Base-by-base conservation (phyloP, 2,888 invertebrate genomes). In the Atherix ibis region DNA sequence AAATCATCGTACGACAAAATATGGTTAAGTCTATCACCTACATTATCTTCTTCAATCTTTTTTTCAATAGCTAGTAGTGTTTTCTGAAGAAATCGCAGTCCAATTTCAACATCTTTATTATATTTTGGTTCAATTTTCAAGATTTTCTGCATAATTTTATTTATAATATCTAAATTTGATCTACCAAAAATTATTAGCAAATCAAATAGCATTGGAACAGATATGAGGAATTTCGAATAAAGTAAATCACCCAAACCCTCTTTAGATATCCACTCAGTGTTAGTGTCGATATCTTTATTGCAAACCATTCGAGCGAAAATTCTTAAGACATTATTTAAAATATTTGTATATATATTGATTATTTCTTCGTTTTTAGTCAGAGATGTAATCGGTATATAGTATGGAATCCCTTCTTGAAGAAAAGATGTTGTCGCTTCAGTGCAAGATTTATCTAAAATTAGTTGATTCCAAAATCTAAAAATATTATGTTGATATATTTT, bases 181-280 rank as follows among this genome's bases (percentile, higher is more conserved):
- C 67, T 65, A 0, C 80, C 82, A 45, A 81, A 84, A 6, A 81
- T 63, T 26, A 76, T 66, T 49, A 82, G 76, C 9, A 87, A 54
- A 52, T 87, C 87, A 62, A 83, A 73, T 33, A 88, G 57, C 49
- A 81, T 76, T 0, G 87, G 82, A 42, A 87, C 67, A n/a, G 87
- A 82, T 47, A 85, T 75, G 42, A 89, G 63, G 55, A 74, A 84
- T 45, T 83, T 76, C 39, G 80, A 68, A 54, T 85, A 85, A 31
- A 88, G 52, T n/a, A 82, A 49, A 5, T 72, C 66, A 1, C 73
- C 76, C 62, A 81, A 73, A 36, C 68, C 69, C 25, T 68, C 62
- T 33, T 70, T 71, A 2, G 64, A 68, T 53, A 87, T 74, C 67
- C 73, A 77, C 43, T 68, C 66, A 2, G 58, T 79, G 59, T 74